phyloP scores from a whole-genome alignment of 2,797 vertebrate species.

The Spondyliosoma cantharus region DNA sequence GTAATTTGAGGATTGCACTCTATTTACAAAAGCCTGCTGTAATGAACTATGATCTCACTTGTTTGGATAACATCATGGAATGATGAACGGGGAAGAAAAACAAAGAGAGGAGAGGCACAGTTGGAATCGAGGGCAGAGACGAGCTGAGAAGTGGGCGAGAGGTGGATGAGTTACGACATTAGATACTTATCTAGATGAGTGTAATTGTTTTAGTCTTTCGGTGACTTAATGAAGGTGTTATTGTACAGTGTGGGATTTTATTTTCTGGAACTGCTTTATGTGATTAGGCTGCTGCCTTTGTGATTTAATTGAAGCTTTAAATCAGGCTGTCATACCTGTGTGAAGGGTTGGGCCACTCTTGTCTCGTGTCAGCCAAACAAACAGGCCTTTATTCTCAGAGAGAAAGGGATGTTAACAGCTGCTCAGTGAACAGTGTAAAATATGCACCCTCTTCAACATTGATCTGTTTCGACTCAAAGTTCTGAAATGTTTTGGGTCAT shows the following conservation, averaged over 20 bases:
- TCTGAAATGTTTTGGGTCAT: not conserved
- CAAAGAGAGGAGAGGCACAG: slow-evolving; percentile 31
- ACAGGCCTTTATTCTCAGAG: slow-evolving; percentile 60
- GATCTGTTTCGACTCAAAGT: not conserved
- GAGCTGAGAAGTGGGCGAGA: slow-evolving; percentile 14
- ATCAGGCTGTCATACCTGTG: slow-evolving; percentile 66
- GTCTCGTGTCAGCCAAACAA: slow-evolving; percentile 59
- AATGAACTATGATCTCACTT: slow-evolving; percentile 70
- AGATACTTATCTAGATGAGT: slow-evolving; percentile 46
- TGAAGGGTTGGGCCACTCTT: slow-evolving; percentile 52
- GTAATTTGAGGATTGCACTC: slow-evolving; percentile 57
- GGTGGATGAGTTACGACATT: slow-evolving; percentile 50
- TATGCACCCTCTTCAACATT: not conserved
- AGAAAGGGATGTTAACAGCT: slow-evolving; percentile 21
- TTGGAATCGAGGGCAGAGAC: slow-evolving; percentile 1
- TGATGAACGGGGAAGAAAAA: slow-evolving; percentile 50
- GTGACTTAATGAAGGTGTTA: slow-evolving; percentile 34
- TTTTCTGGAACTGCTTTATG: slow-evolving; percentile 24
- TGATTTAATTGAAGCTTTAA: slow-evolving; percentile 67
- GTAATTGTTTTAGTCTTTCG: slow-evolving; percentile 63
- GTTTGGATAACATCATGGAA: slow-evolving; percentile 57
- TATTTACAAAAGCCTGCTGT: slow-evolving; percentile 58
- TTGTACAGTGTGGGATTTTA: slow-evolving; percentile 26
- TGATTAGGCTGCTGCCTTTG: slow-evolving; percentile 8
- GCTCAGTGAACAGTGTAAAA: not conserved